phyloP scores from a whole-genome alignment of 2,888 invertebrate genomes.

The Melanophora roralis region DNA sequence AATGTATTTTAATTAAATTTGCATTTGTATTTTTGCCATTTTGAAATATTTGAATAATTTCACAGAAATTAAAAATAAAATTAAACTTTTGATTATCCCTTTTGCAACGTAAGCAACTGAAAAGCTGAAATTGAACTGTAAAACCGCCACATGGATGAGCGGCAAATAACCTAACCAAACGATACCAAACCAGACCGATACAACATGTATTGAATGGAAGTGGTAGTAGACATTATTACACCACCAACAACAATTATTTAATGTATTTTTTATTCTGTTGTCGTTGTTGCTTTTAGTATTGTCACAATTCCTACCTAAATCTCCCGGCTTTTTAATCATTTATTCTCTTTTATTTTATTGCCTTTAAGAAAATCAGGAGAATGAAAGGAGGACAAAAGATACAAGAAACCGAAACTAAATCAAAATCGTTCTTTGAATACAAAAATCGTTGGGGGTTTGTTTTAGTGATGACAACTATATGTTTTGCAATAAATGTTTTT shows the following conservation, averaged over 20 bases:
- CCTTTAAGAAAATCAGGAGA: background rate
- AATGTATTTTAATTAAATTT: background rate
- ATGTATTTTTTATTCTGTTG: conserved; percentile 24
- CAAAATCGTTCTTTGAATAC: conserved; percentile 1
- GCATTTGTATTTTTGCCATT: background rate
- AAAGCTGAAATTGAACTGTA: conserved; percentile 66
- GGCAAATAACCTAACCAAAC: conserved; percentile 58
- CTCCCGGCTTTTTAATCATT: conserved; percentile 21
- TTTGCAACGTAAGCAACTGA: conserved; percentile 65
- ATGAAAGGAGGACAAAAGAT: background rate
- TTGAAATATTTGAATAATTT: background rate
- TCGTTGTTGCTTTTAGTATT: conserved; percentile 15
- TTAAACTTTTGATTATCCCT: conserved; percentile 30
- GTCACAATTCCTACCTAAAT: conserved; percentile 29
- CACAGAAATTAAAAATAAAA: background rate
- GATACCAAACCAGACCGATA: conserved; percentile 16
- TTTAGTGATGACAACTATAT: conserved; percentile 41
- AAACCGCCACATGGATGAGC: conserved; percentile 61
- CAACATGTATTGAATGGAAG: conserved; percentile 6
- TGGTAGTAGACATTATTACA: conserved; percentile 27
- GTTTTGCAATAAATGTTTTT: background rate
- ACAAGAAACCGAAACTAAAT: conserved; percentile 6
- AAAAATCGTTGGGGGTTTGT: conserved; percentile 39
- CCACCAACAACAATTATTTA: conserved; percentile 1
- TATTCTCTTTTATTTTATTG: background rate